Conservation (phyloP, 2,797 vertebrate genomes). For the Thalassophryne amazonica region DNA sequence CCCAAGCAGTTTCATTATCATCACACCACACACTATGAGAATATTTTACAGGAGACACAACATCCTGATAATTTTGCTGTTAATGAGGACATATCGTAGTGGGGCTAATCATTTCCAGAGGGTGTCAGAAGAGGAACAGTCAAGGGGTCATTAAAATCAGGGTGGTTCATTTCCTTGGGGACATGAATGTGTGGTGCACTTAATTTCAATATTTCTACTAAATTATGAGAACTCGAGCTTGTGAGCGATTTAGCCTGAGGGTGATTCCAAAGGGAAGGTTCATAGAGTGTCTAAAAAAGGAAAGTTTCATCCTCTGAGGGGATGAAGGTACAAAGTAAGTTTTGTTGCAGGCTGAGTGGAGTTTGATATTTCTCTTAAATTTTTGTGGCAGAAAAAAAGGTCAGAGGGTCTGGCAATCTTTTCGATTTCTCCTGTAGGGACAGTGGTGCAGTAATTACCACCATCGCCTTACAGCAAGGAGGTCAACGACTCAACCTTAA, state of each 20-base stretch:
- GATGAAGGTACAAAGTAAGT: neutral
- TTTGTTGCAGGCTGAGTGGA: too few species aligned
- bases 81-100: neutral
- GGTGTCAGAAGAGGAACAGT: slow-evolving; percentile 2
- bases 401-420: too few species aligned
- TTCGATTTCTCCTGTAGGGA: too few species aligned
- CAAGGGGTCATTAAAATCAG: neutral
- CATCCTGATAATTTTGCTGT: neutral
- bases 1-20: slow-evolving; percentile 1
- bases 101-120: neutral
- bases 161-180: neutral
- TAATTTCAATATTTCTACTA: neutral
- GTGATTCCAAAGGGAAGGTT: slow-evolving; percentile 1
- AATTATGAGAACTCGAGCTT: neutral
- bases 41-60: slow-evolving; percentile 1
- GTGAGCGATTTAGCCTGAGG: neutral
- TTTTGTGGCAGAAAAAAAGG: too few species aligned
- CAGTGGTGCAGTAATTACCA: too few species aligned
- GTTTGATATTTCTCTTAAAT: too few species aligned
- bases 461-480: too few species aligned
- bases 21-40: slow-evolving; percentile 4
- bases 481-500: too few species aligned
- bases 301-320: neutral
- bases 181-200: neutral
- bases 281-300: neutral